phyloP scores from a whole-genome alignment of 2,888 invertebrate species.

The Stegophylla sp. region DNA sequence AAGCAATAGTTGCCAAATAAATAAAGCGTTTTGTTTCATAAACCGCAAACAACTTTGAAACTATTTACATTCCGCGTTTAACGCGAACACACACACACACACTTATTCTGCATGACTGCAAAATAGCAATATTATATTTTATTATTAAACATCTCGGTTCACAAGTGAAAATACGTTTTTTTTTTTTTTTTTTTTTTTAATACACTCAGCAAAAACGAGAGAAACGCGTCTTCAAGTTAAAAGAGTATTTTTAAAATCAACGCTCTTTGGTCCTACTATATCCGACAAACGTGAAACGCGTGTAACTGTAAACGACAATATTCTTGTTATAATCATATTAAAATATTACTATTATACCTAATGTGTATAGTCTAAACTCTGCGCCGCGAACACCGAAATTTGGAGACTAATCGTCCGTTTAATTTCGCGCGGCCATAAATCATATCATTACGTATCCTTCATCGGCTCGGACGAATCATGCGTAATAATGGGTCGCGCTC shows the following conservation, averaged over 20 bases:
- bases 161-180: too few relatives aligned
- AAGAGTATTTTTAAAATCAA: too few relatives aligned
- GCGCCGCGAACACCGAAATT: background rate
- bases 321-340: too few relatives aligned
- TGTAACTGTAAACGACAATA: too few relatives aligned
- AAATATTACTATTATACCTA: too few relatives aligned
- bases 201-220: too few relatives aligned
- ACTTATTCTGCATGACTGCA: constrained; percentile 5
- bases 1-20: constrained; percentile 31
- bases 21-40: constrained; percentile 21
- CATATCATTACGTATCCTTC: too few relatives aligned
- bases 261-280: too few relatives aligned
- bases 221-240: too few relatives aligned
- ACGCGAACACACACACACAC: background rate
- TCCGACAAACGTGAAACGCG: too few relatives aligned
- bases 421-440: background rate
- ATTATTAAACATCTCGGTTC: background rate
- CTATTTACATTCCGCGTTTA: constrained; percentile 30
- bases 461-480: background rate
- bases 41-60: constrained; percentile 46
- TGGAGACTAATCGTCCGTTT: background rate
- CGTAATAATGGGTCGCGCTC: too few relatives aligned
- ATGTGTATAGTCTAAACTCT: background rate
- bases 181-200: too few relatives aligned
- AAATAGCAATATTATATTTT: constrained; percentile 10